Evolutionary conservation across 1,140 invertebrate genomes (phyloP), one percentile per base, ranked within the genome.

Genomic region (Pemphigus obesinymphae): DNA sequence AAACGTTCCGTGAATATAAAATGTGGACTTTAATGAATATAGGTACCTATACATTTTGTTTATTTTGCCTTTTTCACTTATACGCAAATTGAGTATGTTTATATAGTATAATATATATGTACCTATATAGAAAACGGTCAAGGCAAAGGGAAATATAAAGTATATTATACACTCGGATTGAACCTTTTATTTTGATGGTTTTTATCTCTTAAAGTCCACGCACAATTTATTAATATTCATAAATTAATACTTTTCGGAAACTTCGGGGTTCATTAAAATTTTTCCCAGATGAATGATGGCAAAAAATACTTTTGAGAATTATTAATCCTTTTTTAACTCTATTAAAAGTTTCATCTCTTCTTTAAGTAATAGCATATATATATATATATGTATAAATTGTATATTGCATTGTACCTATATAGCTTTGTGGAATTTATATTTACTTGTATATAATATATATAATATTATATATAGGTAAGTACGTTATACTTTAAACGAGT

Each of bases 191-290:
- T 75, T 75, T 75, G 1, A 53, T 53, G 7, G 29, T 40, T 76
- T 58, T 76, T 76, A 40, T 76, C 50, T 58, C 15, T 76, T 58
- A 26, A 17, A 20, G 53, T n/a, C 50, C 50, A 55, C n/a, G 20
- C 48, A 55, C 31, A n/a, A 40, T 55, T 76, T 10, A 58, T 76
- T 55, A 75, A 75, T 75, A 75, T 75, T 75, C 48, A 75, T 75
- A 75, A 34, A 10, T 13, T 10, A 76, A 53, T 50, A 55, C 53
- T n/a, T 55, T 7, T 2, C 5, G 11, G 29, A 31, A 53, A 37
- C 29, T 53, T 53, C n/a, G 0, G 4, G n/a, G 20, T 75, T 55
- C 6, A 75, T 75, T 53, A 53, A 50, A 50, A 23, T 34, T 50
- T 50, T 53, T 75, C 50, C 23, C 15, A 31, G 17, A 3, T 17